Evolutionary conservation across 2,888 invertebrate genomes (phyloP).

Genomic region (Teleiodes luculella): DNA sequence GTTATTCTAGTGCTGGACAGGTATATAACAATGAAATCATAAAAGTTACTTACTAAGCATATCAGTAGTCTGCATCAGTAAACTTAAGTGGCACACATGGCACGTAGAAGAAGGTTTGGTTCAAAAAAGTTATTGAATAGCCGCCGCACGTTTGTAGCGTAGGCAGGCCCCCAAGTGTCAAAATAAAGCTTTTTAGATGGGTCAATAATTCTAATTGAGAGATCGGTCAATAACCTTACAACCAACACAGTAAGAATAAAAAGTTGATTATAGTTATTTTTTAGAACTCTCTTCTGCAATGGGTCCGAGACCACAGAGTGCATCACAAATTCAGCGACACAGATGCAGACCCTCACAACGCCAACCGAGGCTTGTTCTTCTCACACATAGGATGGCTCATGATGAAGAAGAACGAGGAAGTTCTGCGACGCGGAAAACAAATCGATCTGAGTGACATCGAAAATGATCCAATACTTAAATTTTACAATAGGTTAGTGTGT

Average conservation of each 20-base stretch:
- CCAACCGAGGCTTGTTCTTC: constrained; percentile 91
- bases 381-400: constrained; percentile 94
- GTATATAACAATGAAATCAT: constrained; percentile 53
- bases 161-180: too few relatives aligned
- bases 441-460: constrained; percentile 88
- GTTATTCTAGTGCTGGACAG: constrained; percentile 83
- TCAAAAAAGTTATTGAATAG: too few relatives aligned
- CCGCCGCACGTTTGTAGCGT: too few relatives aligned
- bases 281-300: constrained; percentile 70
- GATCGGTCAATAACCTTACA: background rate
- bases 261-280: background rate
- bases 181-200: too few relatives aligned
- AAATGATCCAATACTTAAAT: constrained; percentile 83
- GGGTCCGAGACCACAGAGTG: constrained; percentile 84
- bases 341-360: constrained; percentile 91
- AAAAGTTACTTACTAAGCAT: background rate
- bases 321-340: constrained; percentile 93
- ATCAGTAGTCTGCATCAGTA: too few relatives aligned
- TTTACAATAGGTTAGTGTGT: constrained; percentile 86
- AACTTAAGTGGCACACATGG: too few relatives aligned
- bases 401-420: constrained; percentile 88
- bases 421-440: constrained; percentile 84
- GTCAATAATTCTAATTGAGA: too few relatives aligned
- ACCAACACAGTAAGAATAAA: background rate
- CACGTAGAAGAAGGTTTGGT: too few relatives aligned